Base-by-base conservation (phyloP, 35 echinoderm and acorn worm genomes). In the Nesometra sesokonis region DNA sequence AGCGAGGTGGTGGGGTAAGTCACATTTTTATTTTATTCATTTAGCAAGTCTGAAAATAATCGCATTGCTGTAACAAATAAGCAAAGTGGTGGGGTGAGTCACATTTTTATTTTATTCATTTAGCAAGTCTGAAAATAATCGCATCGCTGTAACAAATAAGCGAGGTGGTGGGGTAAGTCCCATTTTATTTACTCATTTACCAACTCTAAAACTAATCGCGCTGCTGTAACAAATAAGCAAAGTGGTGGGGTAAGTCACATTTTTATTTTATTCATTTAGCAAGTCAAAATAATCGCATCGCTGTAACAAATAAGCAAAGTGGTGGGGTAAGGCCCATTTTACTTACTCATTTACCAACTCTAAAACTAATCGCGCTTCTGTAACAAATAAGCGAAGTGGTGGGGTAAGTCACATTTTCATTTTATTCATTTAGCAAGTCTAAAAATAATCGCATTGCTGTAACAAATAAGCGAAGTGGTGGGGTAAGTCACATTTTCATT, bases 61-160 rank as follows among this genome's bases (percentile, higher is more conserved):
- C 94, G 93, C 84, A 86, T 97, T 46, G 94, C 94, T 37, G 88
- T 97, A 37, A 97, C 94, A 3, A 97, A 97, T 84, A 97, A 93
- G 78, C 46, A 89, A 80, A 91, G 94, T 35, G 94, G 94, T 83
- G 94, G 94, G 89, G 94, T 97, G 89, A 89, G 94, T 85, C 23
- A 43, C n/a, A n/a, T n/a, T n/a, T n/a, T n/a, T n/a, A n/a, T n/a
- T n/a, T n/a, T n/a, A n/a, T n/a, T n/a, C n/a, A n/a, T n/a, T n/a
- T n/a, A n/a, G n/a, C n/a, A n/a, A n/a, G n/a, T n/a, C n/a, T n/a
- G n/a, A n/a, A n/a, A n/a, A n/a, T n/a, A n/a, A n/a, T 21, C 94
- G 93, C 84, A 86, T 97, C 35, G 94, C 94, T 37, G 88, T 97
- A 37, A 97, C 94, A 3, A 97, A 97, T 84, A 97, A 93, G 78